Evolutionary conservation across 2,888 invertebrate genomes (phyloP), one percentile per base, ranked within the genome.

Genomic region (Brachyptera putata): DNA sequence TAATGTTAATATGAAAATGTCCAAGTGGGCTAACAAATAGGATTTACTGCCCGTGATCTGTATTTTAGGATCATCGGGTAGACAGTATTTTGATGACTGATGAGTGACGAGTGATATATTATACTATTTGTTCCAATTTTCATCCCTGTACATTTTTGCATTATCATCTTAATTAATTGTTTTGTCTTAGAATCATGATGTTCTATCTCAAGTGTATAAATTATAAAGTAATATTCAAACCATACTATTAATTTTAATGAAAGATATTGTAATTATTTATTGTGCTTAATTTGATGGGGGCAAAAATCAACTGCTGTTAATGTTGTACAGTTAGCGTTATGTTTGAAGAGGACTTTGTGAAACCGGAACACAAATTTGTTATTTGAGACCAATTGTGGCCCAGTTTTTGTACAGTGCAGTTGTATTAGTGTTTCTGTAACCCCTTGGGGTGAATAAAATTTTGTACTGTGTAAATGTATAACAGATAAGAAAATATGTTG

Each of bases 391-490:
- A 60, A 16, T 46, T 43, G 18, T 56, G 59, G 59, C 43, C 48
- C 59, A 57, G 30, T 57, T 56, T 63, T 61, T 63, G 64, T 64
- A 64, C 64, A 63, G 60, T 62, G 43, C 61, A 57, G 56, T 65
- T 65, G 61, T 64, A 60, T 65, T 61, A 61, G 63, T 65, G 64
- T 64, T 64, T 63, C 63, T 64, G 65, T 63, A 60, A 60, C 63
- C 61, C 55, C 61, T 58, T 63, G 62, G 62, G 65, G 74, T 76
- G 77, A 78, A 79, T 81, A 84, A 84, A 85, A 84, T 85, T 86
- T 87, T 86, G 86, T 87, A 86, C 86, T 86, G 86, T 87, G 86
- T 86, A 86, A 85, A 85, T 86, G 85, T 86, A 86, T 83, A 84
- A 84, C 30, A 7, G 30, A 30, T 30, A 5, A 30, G 7, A 30